phyloP scores from a whole-genome alignment of 2,888 invertebrate genomes.

The Caenorhabditis angaria region DNA sequence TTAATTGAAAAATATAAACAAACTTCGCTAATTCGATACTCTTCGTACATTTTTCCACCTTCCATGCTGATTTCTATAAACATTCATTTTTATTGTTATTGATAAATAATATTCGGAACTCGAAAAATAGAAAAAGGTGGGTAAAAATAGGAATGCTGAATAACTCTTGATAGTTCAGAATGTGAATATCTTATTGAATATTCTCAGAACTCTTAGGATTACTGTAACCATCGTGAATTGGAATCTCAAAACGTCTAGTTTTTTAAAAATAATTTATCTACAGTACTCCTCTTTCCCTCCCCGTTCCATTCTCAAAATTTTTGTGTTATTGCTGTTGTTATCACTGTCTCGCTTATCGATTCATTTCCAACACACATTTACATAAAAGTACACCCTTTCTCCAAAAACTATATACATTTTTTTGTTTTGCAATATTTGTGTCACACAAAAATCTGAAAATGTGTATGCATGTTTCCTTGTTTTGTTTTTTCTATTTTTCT shows the following conservation, averaged over 20 bases:
- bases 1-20: slow-evolving; percentile 1
- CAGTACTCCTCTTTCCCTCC: not conserved
- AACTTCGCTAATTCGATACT: slow-evolving; percentile 43
- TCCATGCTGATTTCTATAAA: slow-evolving; percentile 6
- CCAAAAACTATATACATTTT: not conserved
- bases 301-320: too few species aligned
- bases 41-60: slow-evolving; percentile 39
- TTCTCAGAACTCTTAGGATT: too few species aligned
- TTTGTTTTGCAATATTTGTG: too few species aligned
- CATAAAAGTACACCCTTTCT: not conserved
- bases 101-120: not conserved
- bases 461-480: too few species aligned
- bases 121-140: not conserved
- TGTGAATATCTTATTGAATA: too few species aligned
- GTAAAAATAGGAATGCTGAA: not conserved
- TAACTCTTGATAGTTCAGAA: too few species aligned
- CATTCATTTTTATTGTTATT: not conserved
- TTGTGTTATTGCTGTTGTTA: too few species aligned
- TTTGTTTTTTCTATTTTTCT: too few species aligned
- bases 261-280: not conserved
- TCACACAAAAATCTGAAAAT: too few species aligned
- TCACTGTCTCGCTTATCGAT: not conserved
- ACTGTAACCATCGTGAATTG: too few species aligned
- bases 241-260: too few species aligned
- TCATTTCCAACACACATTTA: not conserved